These are phyloP conservation scores for Brachionus plicatilis DNA, from an alignment of 1,140 invertebrate genomes.

Conservation along the genomic window DNA sequence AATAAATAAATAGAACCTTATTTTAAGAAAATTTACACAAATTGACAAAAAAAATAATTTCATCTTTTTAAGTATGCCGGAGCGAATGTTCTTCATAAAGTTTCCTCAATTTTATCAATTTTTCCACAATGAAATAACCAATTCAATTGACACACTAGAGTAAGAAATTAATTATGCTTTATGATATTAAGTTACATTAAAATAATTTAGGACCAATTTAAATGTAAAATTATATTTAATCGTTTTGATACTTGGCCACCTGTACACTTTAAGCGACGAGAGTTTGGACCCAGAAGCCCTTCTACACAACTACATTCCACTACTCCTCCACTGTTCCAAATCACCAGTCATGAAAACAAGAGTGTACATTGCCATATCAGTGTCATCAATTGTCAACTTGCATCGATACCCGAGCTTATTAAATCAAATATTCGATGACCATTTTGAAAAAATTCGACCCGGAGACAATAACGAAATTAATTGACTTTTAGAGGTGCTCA, in stretches of 20 bases:
- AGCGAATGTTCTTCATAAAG: conserved; percentile 73
- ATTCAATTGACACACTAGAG: conserved; percentile 54
- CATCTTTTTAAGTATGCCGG: conserved; percentile 56
- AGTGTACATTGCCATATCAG: neutral
- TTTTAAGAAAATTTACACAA: neutral
- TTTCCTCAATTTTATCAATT: conserved; percentile 74
- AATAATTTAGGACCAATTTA: conserved; percentile 49
- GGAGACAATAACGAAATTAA: neutral
- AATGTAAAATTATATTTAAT: conserved; percentile 66
- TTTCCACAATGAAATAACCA: conserved; percentile 64
- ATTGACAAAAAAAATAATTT: neutral
- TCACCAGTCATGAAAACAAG: conserved; percentile 37
- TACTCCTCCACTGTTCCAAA: neutral
- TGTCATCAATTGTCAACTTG: conserved; percentile 13
- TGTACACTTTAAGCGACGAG: conserved; percentile 70
- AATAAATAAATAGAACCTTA: too few species aligned
- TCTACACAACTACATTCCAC: conserved; percentile 20
- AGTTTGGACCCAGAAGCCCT: conserved; percentile 57
- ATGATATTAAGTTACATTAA: too few species aligned
- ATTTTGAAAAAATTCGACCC: neutral
- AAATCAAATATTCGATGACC: neutral
- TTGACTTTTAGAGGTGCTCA: neutral
- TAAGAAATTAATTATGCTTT: conserved; percentile 2
- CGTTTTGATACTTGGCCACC: conserved; percentile 68
- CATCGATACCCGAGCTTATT: neutral